phyloP scores from a whole-genome alignment of 2,113 vertebrate genomes.

The Toxostoma redivivum region DNA sequence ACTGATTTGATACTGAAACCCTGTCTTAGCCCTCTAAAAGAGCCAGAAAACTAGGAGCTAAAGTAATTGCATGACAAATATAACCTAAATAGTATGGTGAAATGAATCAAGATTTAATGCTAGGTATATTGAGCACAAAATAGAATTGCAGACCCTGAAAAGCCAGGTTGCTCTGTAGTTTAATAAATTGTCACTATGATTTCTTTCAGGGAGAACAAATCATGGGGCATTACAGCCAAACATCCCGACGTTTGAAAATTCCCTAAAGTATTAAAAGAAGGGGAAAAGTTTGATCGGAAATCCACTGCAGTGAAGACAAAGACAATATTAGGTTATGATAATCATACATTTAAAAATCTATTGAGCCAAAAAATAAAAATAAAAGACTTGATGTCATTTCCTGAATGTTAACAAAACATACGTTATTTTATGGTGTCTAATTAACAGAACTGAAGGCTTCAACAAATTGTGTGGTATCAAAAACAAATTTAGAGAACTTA shows the following conservation, averaged over 20 bases:
- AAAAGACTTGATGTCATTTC: slow-evolving; percentile 80
- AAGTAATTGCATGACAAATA: slow-evolving; percentile 95
- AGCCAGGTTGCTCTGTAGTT: slow-evolving; percentile 99
- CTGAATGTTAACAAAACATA: slow-evolving; percentile 80
- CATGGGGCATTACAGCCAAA: slow-evolving; percentile 99
- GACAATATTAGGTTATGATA: slow-evolving; percentile 98
- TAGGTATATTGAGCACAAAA: slow-evolving; percentile 78
- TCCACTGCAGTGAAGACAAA: slow-evolving; percentile 99
- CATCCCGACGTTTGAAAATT: slow-evolving; percentile 99
- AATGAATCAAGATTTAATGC: slow-evolving; percentile 82
- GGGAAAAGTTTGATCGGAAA: slow-evolving; percentile 99
- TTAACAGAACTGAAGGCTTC: slow-evolving; percentile 69
- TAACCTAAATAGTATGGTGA: slow-evolving; percentile 80
- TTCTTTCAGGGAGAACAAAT: slow-evolving; percentile 99
- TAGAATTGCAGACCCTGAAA: slow-evolving; percentile 94
- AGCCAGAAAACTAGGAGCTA: slow-evolving; percentile 74
- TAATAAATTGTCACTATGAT: slow-evolving; percentile 99
- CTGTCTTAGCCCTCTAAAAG: slow-evolving; percentile 73
- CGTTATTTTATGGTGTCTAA: slow-evolving; percentile 75
- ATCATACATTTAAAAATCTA: slow-evolving; percentile 86
- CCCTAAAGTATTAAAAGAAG: slow-evolving; percentile 99
- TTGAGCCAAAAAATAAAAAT: slow-evolving; percentile 81
- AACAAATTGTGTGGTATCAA: slow-evolving; percentile 70
- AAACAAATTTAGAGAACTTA: slow-evolving; percentile 65
- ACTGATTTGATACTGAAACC: slow-evolving; percentile 87